Evolutionary conservation across 1,140 invertebrate genomes (phyloP).

Genomic region (Diuraphis noxia): DNA sequence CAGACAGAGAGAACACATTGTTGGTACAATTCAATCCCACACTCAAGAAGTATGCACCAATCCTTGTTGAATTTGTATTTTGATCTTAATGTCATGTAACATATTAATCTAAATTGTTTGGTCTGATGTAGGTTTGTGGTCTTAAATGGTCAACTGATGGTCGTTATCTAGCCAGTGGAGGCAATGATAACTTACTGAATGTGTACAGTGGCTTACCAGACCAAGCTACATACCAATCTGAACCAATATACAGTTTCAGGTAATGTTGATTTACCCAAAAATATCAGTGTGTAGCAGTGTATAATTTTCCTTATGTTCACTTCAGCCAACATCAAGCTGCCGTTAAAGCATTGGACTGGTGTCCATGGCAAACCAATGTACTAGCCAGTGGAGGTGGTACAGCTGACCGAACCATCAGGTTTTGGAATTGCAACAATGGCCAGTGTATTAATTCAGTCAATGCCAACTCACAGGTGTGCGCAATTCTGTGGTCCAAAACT

Average conservation of each 20-base stretch:
- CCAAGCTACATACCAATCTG: conserved; percentile 65
- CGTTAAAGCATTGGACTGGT: conserved; percentile 92
- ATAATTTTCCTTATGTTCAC: conserved; percentile 51
- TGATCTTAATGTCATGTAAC: background rate
- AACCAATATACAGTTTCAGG: conserved; percentile 73
- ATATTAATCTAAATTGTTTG: background rate
- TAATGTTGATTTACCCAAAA: conserved; percentile 56
- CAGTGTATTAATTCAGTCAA: conserved; percentile 80
- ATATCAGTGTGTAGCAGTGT: background rate
- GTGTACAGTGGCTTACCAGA: conserved; percentile 77
- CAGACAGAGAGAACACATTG: conserved; percentile 79
- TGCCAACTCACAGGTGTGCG: conserved; percentile 89
- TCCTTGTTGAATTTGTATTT: background rate
- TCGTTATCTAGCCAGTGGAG: conserved; percentile 88
- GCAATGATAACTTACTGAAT: conserved; percentile 90
- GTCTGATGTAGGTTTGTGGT: conserved; percentile 74
- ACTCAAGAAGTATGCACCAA: conserved; percentile 72
- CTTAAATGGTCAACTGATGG: conserved; percentile 94
- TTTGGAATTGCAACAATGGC: conserved; percentile 93
- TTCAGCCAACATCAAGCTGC: conserved; percentile 78
- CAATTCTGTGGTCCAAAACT: conserved; percentile 88
- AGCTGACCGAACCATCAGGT: conserved; percentile 85
- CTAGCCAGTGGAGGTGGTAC: conserved; percentile 95
- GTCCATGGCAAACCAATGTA: conserved; percentile 88
- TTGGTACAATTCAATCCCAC: conserved; percentile 76